phyloP scores from a whole-genome alignment of 2,113 vertebrate genomes.

The Archocentrus centrarchus region DNA sequence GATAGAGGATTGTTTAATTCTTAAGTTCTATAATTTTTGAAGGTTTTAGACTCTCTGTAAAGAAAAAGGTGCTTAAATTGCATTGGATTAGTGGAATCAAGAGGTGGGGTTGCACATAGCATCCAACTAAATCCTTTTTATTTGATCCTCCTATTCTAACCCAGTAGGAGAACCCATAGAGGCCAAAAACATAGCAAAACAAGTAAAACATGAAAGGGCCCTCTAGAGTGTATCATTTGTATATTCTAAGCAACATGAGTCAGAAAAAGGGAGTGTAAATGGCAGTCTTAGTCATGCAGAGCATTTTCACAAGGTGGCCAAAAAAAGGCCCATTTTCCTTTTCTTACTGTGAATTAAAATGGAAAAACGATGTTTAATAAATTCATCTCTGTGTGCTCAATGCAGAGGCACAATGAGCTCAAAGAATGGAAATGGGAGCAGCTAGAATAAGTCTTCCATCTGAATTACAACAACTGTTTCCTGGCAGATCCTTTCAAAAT shows the following conservation, averaged over 20 bases:
- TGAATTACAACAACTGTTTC: too few species aligned
- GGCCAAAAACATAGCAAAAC: neutral
- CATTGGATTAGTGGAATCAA: neutral
- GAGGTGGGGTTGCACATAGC: neutral
- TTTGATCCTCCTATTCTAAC: neutral
- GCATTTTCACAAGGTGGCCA: neutral
- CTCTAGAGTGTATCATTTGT: too few species aligned
- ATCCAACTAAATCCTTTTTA: neutral
- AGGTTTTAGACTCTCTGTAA: too few species aligned
- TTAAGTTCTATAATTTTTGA: accelerated
- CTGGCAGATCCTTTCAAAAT: neutral
- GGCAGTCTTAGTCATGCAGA: neutral
- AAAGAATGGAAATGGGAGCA: neutral
- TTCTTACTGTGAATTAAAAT: neutral
- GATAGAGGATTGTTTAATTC: neutral
- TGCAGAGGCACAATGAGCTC: neutral
- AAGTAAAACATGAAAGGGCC: neutral
- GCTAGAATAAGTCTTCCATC: neutral
- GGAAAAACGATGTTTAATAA: neutral
- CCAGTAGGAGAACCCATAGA: neutral
- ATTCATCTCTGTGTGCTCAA: neutral
- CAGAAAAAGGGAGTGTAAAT: neutral
- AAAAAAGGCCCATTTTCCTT: neutral
- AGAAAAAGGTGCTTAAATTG: neutral
- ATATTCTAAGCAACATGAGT: neutral